Percentiles rank a stretch among this genome's conserved stretches.
Evolutionary conservation across 2,797 vertebrate genomes (phyloP).

Genomic region (Phalloptychus januarius): DNA sequence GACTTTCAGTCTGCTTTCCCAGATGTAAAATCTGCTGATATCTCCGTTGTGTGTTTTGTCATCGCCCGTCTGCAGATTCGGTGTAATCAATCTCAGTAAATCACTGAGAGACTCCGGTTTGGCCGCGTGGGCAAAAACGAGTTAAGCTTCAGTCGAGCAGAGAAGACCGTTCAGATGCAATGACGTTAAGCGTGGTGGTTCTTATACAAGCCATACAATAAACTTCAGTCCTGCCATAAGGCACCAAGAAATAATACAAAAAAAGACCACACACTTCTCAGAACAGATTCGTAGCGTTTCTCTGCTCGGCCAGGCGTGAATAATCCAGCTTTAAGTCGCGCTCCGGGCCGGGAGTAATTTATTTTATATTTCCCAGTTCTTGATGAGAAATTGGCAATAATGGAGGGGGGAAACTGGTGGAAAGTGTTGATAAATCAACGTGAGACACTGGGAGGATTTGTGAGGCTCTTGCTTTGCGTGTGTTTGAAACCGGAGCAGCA

Average conservation of each 20-base stretch:
- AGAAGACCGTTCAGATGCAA: neutral
- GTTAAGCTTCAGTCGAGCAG: neutral
- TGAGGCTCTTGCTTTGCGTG: neutral
- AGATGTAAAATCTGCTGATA: neutral
- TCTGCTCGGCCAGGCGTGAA: conserved; percentile 52
- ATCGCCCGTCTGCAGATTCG: too few species aligned
- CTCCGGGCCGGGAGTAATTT: conserved; percentile 52
- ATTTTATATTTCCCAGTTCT: conserved; percentile 55
- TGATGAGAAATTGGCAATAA: conserved; percentile 62
- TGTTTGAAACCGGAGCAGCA: neutral
- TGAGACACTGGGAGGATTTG: conserved; percentile 19
- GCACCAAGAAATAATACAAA: conserved; percentile 23
- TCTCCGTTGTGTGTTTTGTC: neutral
- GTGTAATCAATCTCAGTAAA: neutral
- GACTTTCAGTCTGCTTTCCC: neutral
- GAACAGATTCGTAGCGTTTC: conserved; percentile 15
- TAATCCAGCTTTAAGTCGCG: conserved; percentile 71
- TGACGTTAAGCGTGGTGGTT: neutral
- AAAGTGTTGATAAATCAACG: conserved; percentile 40
- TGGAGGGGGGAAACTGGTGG: conserved; percentile 32
- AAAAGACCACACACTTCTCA: neutral
- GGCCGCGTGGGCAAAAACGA: neutral
- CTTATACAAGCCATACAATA: neutral
- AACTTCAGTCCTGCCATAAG: conserved; percentile 5
- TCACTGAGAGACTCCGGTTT: neutral